Conservation (phyloP, 2,797 vertebrate species). For the Gadopsis bispinosus region DNA sequence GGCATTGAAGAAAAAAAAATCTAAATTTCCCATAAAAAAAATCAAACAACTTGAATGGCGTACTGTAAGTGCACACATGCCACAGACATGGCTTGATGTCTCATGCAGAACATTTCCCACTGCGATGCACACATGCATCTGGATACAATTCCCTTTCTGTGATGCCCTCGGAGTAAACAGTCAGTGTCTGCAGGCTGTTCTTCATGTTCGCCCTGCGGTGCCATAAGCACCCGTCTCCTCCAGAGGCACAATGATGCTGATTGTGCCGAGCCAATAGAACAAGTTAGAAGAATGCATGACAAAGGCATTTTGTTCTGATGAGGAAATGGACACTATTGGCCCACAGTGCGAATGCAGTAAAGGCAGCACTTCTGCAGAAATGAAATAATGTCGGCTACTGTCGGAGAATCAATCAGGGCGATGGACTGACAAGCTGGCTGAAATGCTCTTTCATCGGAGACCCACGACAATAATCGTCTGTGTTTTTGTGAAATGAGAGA, state of each 20-base stretch:
- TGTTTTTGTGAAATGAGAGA: slow-evolving; percentile 37
- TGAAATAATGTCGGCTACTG: slow-evolving; percentile 68
- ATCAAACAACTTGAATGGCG: neutral
- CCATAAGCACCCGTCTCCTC: slow-evolving; percentile 76
- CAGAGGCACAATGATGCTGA: slow-evolving; percentile 76
- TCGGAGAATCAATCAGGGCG: slow-evolving; percentile 69
- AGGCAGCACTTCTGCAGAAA: slow-evolving; percentile 74
- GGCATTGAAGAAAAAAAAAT: neutral
- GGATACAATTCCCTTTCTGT: slow-evolving; percentile 55
- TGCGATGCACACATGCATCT: slow-evolving; percentile 25
- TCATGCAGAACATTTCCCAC: slow-evolving; percentile 15
- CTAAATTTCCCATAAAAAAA: neutral
- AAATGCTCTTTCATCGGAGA: slow-evolving; percentile 45
- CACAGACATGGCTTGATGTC: slow-evolving; percentile 28
- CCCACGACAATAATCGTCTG: slow-evolving; percentile 43
- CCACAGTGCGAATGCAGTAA: slow-evolving; percentile 52
- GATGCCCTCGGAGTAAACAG: slow-evolving; percentile 56
- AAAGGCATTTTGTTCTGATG: slow-evolving; percentile 77
- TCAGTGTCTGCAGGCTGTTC: slow-evolving; percentile 57
- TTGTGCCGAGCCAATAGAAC: slow-evolving; percentile 67
- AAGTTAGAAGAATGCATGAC: slow-evolving; percentile 59
- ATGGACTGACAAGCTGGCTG: slow-evolving; percentile 53
- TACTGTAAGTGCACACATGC: neutral
- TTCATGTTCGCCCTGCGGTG: slow-evolving; percentile 65
- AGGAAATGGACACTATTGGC: slow-evolving; percentile 77